These are phyloP conservation scores for Ptychochromis oligacanthus DNA, from an alignment of 2,113 vertebrate genomes.

Conservation along the genomic window DNA sequence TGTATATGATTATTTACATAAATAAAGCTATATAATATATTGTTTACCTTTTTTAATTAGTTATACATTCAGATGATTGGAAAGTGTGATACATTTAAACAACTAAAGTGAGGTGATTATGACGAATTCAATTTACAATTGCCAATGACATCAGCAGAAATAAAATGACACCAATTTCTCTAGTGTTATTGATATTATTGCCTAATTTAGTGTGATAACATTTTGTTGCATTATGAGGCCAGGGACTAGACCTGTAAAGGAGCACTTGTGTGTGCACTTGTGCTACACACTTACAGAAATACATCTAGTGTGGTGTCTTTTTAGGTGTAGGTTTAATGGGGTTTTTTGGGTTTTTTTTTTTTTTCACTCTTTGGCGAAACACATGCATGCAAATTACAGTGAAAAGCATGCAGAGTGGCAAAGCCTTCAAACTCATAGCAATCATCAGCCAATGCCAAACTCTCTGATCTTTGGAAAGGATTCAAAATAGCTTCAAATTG, in stretches of 20 bases:
- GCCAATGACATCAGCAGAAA: too few relatives aligned
- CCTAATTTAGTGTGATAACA: too few relatives aligned
- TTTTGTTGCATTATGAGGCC: background rate
- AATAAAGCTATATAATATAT: background rate
- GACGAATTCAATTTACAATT: background rate
- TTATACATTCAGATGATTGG: background rate
- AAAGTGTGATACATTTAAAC: background rate
- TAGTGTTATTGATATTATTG: background rate
- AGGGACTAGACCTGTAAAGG: background rate
- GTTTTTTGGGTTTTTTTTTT: background rate
- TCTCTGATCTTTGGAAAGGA: background rate
- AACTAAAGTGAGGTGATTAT: background rate
- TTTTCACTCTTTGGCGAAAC: background rate
- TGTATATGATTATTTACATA: background rate
- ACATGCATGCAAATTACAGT: too few relatives aligned
- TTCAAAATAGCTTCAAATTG: background rate
- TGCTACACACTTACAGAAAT: background rate
- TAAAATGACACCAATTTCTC: background rate
- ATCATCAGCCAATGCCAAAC: background rate
- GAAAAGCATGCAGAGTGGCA: background rate
- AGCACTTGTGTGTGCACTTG: background rate
- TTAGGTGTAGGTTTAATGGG: background rate
- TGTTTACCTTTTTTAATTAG: background rate
- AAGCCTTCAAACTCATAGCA: background rate
- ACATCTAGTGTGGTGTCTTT: too few relatives aligned